Percentiles rank a stretch among this genome's conserved stretches.
Conservation (phyloP, 2,113 vertebrate species). For the Mormyrus iriodes region DNA sequence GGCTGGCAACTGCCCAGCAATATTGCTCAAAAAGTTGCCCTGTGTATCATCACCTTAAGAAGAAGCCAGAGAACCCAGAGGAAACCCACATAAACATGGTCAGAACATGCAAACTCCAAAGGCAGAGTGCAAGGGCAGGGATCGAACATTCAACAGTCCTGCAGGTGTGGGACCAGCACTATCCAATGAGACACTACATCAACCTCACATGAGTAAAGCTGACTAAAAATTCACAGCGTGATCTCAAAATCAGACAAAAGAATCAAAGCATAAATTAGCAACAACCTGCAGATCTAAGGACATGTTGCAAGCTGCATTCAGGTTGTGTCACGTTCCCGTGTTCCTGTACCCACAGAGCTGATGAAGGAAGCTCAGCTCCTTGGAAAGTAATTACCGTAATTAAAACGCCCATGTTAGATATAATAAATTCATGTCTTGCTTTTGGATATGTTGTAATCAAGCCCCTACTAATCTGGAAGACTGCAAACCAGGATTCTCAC, state of each 20-base stretch:
- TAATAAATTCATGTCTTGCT: constrained; percentile 8
- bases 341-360: not conserved
- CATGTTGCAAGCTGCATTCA: not conserved
- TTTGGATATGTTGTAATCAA: constrained; percentile 5
- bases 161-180: not conserved
- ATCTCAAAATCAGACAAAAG: not conserved
- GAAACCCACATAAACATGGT: not conserved
- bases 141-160: not conserved
- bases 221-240: not conserved
- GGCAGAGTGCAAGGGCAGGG: not conserved
- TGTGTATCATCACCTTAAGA: not conserved
- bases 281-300: not conserved
- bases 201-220: not conserved
- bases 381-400: constrained; percentile 6
- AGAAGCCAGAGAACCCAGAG: not conserved
- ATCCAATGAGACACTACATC: not conserved
- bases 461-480: not conserved
- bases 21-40: not conserved
- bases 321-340: not conserved
- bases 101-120: not conserved
- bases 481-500: not conserved
- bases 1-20: not conserved
- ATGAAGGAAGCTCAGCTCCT: not conserved
- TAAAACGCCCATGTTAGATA: not conserved
- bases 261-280: not conserved